Evolutionary conservation across 2,888 invertebrate genomes (phyloP).

Genomic region (Andrena hattorfiana): DNA sequence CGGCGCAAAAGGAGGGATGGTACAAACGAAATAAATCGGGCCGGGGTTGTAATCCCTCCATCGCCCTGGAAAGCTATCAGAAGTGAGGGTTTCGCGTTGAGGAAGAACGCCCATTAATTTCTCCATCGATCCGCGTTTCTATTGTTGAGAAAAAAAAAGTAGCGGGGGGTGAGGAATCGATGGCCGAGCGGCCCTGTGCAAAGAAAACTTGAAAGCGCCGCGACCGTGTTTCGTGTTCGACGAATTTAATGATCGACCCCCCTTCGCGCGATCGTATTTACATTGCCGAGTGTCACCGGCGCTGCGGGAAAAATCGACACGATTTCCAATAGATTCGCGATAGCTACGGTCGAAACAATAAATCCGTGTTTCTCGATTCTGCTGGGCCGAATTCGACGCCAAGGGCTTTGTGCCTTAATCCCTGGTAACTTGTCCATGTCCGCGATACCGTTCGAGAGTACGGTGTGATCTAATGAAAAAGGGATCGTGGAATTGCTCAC

Average conservation of each 20-base stretch:
- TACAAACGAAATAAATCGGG: slow-evolving; percentile 21
- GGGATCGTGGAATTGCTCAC: neutral
- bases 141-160: slow-evolving; percentile 27
- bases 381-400: neutral
- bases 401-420: neutral
- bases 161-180: slow-evolving; percentile 1
- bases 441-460: neutral
- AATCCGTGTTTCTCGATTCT: neutral
- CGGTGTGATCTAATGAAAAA: neutral
- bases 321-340: slow-evolving; percentile 5
- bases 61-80: slow-evolving; percentile 23
- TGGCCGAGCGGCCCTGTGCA: slow-evolving; percentile 28
- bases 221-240: slow-evolving; percentile 30
- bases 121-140: slow-evolving; percentile 49
- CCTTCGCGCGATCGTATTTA: slow-evolving; percentile 24
- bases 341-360: slow-evolving; percentile 10
- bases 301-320: slow-evolving; percentile 17
- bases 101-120: slow-evolving; percentile 59
- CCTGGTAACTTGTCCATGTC: neutral
- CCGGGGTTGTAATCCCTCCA: slow-evolving; percentile 14
- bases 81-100: slow-evolving; percentile 46
- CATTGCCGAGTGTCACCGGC: slow-evolving; percentile 6
- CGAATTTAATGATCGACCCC: slow-evolving; percentile 46
- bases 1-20: neutral
- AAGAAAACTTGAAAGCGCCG: slow-evolving; percentile 1